Percentiles rank a stretch among this genome's conserved stretches.
These are phyloP conservation scores for Axea sp. DNA, from an alignment of 2,888 invertebrate genomes.

Conservation along the genomic window DNA sequence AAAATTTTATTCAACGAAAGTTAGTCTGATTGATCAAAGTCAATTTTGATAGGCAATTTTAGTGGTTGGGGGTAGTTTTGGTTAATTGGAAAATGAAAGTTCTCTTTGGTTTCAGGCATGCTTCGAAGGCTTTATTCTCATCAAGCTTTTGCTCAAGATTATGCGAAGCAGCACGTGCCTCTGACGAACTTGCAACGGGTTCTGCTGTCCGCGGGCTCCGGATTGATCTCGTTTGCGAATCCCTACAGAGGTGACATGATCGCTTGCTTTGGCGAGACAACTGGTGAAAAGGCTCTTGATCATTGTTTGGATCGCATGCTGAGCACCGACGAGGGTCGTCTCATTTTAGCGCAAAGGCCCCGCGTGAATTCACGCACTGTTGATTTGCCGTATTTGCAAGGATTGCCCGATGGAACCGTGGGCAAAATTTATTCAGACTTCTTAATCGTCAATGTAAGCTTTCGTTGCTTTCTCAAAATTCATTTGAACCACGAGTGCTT, in stretches of 20 bases:
- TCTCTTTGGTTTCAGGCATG: conserved; percentile 6
- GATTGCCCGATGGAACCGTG: conserved; percentile 89
- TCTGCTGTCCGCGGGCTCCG: conserved; percentile 92
- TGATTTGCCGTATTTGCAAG: conserved; percentile 85
- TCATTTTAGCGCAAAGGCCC: conserved; percentile 89
- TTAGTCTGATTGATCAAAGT: no score
- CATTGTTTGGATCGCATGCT: conserved; percentile 89
- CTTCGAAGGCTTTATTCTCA: conserved; percentile 64
- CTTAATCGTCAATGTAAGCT: conserved; percentile 86
- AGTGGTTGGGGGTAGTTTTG: no score
- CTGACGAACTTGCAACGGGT: conserved; percentile 87
- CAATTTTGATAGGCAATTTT: no score
- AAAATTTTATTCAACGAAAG: no score
- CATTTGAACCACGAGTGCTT: no score
- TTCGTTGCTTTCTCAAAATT: no score
- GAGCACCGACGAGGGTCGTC: conserved; percentile 86
- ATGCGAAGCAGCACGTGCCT: conserved; percentile 83
- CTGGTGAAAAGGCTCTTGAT: conserved; percentile 85
- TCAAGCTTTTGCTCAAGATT: conserved; percentile 83
- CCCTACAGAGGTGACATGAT: conserved; percentile 95
- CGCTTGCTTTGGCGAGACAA: conserved; percentile 95
- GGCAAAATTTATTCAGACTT: conserved; percentile 93
- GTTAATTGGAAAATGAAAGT: no score
- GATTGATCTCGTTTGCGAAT: conserved; percentile 88
- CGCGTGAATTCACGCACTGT: conserved; percentile 92